Percentiles rank a stretch among this genome's conserved stretches.
Conservation (phyloP, 2,888 invertebrate genomes). For the Hypselothyrea guttata region DNA sequence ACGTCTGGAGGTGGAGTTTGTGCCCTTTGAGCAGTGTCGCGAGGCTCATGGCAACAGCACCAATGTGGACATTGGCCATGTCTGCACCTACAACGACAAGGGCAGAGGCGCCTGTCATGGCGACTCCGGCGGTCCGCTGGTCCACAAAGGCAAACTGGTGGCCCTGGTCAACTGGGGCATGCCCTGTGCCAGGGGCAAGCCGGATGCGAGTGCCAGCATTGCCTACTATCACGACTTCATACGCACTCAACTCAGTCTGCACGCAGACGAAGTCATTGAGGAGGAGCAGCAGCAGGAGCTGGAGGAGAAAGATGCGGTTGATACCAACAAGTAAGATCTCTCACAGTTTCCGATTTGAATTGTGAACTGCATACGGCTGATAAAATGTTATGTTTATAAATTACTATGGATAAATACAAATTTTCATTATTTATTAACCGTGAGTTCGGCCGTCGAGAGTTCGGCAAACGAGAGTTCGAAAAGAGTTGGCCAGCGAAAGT, state of each 20-base stretch:
- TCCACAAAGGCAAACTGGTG: slow-evolving; percentile 75
- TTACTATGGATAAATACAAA: no score
- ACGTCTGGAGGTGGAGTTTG: slow-evolving; percentile 84
- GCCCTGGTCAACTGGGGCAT: slow-evolving; percentile 81
- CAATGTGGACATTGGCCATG: slow-evolving; percentile 84
- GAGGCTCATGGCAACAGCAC: slow-evolving; percentile 83
- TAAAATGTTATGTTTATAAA: no score
- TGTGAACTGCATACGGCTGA: no score
- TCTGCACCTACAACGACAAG: slow-evolving; percentile 84
- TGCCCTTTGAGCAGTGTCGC: slow-evolving; percentile 84
- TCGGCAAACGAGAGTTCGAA: no score
- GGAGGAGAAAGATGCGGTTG: neutral
- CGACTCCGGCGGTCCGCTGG: slow-evolving; percentile 80
- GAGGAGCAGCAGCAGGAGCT: no score
- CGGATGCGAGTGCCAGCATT: slow-evolving; percentile 80
- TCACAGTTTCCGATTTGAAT: no score
- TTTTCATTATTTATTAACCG: no score
- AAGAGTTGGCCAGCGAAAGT: no score
- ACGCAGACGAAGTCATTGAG: slow-evolving; percentile 12
- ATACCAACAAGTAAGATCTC: neutral
- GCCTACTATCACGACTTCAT: slow-evolving; percentile 81
- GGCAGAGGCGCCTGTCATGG: slow-evolving; percentile 84
- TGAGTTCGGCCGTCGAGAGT: no score
- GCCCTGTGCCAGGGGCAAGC: slow-evolving; percentile 80
- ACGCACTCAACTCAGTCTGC: slow-evolving; percentile 64